These are phyloP conservation scores for Scaptomyza caliginosa DNA, from an alignment of 2,888 invertebrate species.

Conservation along the genomic window DNA sequence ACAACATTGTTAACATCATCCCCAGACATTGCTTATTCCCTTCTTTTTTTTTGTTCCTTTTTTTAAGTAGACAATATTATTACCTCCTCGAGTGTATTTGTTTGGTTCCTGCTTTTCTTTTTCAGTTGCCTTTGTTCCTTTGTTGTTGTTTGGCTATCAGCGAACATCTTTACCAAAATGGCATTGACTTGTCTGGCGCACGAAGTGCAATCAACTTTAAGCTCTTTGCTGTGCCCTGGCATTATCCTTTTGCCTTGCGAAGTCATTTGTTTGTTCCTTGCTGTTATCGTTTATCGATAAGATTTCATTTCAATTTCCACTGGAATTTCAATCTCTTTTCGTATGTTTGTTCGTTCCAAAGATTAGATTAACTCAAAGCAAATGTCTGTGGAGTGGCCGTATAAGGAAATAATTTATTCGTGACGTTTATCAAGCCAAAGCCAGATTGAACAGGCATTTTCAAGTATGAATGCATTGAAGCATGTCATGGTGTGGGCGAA, in stretches of 20 bases:
- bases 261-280: neutral
- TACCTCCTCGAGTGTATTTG: constrained; percentile 9
- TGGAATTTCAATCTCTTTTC: neutral
- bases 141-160: constrained; percentile 41
- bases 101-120: constrained; percentile 10
- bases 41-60: neutral
- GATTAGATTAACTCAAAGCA: neutral
- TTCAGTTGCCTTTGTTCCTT: constrained; percentile 32
- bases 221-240: neutral
- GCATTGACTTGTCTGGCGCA: constrained; percentile 58
- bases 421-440: neutral
- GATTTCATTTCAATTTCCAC: neutral
- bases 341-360: neutral
- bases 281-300: neutral
- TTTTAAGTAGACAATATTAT: constrained; percentile 14
- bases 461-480: neutral
- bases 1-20: constrained; percentile 16
- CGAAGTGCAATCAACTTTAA: constrained; percentile 52
- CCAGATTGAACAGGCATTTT: neutral
- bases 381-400: neutral
- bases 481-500: neutral
- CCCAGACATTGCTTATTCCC: constrained; percentile 20
- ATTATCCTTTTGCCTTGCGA: constrained; percentile 6
- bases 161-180: constrained; percentile 37
- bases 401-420: neutral